Conservation (phyloP, 2,888 invertebrate species). For the Caenorhabditis uteleia region DNA sequence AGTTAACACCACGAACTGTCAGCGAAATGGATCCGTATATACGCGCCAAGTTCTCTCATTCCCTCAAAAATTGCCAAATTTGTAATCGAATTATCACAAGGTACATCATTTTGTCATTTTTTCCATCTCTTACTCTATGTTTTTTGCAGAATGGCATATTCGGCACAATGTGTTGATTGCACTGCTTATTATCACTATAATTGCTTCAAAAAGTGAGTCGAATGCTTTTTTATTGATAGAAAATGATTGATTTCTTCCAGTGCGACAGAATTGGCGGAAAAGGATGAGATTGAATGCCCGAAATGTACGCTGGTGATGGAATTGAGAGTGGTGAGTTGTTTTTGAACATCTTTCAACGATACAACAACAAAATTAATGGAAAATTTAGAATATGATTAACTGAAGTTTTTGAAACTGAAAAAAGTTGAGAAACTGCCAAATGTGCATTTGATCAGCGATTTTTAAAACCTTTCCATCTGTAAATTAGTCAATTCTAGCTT, state of each 20-base stretch:
- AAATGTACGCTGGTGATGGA: conserved; percentile 1
- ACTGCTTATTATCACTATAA: conserved; percentile 14
- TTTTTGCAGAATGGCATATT: conserved; percentile 10
- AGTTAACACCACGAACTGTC: conserved; percentile 18
- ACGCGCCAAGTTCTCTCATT: conserved; percentile 9
- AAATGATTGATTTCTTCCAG: conserved; percentile 9
- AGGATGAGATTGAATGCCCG: conserved; percentile 8
- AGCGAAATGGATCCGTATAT: conserved; percentile 29
- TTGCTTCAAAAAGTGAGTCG: conserved; percentile 32
- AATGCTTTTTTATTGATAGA: not conserved
- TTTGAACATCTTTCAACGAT: too few species aligned
- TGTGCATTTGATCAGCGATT: too few species aligned
- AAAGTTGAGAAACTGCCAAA: too few species aligned
- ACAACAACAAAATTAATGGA: too few species aligned
- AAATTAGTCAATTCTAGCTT: too few species aligned
- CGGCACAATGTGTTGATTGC: conserved; percentile 23
- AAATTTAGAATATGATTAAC: too few species aligned
- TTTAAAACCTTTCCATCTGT: too few species aligned
- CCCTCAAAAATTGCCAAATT: conserved; percentile 10
- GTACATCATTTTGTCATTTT: not conserved
- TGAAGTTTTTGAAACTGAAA: too few species aligned
- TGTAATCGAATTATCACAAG: conserved; percentile 17
- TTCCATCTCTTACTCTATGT: not conserved
- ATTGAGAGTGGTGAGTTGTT: too few species aligned
- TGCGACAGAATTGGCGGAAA: conserved; percentile 4